These are phyloP conservation scores for Chloroceryle amazona DNA, from an alignment of 2,797 vertebrate genomes.

Conservation along the genomic window DNA sequence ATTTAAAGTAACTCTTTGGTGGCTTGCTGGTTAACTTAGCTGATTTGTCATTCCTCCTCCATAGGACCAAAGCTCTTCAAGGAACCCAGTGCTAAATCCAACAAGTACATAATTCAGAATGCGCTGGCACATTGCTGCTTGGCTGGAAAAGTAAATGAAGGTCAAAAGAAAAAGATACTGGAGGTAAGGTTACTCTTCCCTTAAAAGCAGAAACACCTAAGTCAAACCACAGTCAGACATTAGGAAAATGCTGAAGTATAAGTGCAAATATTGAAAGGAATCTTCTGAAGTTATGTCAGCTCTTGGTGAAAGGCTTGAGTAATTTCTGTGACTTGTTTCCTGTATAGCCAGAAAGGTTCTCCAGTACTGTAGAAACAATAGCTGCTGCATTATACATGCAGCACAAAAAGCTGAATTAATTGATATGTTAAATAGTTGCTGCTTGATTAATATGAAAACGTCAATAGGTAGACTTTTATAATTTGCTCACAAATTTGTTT, in stretches of 20 bases:
- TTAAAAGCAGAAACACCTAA: not conserved
- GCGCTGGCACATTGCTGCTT: constrained; percentile 96
- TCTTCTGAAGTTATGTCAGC: not conserved
- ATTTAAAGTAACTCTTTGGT: not conserved
- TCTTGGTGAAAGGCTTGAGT: not conserved
- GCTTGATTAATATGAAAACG: not conserved
- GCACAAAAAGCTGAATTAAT: not conserved
- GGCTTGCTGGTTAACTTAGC: not conserved
- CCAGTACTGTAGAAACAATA: not conserved
- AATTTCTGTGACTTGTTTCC: not conserved
- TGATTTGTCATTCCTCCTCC: not conserved
- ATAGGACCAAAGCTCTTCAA: constrained; percentile 97
- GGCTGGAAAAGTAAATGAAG: constrained; percentile 98
- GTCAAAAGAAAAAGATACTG: constrained; percentile 97
- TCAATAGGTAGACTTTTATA: not conserved
- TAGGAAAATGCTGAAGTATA: not conserved
- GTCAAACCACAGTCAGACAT: not conserved
- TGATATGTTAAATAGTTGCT: not conserved
- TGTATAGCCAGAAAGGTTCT: not conserved
- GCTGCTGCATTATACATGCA: not conserved
- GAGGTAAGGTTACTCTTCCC: constrained; percentile 86
- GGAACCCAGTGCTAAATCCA: constrained; percentile 98
- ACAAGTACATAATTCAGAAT: constrained; percentile 99
- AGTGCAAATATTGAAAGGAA: not conserved
- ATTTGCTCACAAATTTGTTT: not conserved